Conservation (phyloP, 1,140 invertebrate genomes). For the Drosophila pandora region DNA sequence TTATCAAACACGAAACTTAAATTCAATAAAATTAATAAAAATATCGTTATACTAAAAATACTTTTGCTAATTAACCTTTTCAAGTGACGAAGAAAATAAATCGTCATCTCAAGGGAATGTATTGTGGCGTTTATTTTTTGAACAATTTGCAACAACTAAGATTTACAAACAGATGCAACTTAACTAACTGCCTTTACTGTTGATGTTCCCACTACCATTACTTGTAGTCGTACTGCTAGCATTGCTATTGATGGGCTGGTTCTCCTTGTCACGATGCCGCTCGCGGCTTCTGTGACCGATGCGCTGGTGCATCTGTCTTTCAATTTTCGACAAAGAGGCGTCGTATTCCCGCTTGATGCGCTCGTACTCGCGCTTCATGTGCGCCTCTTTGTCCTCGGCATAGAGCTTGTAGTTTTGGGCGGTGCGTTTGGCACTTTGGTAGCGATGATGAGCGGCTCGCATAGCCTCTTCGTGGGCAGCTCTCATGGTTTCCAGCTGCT, state of each 20-base stretch:
- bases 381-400: constrained; percentile 78
- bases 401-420: constrained; percentile 85
- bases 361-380: constrained; percentile 77
- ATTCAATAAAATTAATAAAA: no score
- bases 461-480: constrained; percentile 64
- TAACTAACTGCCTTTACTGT: not conserved
- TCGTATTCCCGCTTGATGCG: constrained; percentile 77
- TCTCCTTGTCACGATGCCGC: constrained; percentile 50
- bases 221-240: constrained; percentile 2
- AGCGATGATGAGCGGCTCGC: constrained; percentile 84
- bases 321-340: constrained; percentile 68
- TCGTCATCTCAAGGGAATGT: not conserved
- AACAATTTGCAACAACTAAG: constrained; percentile 1
- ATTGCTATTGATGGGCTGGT: constrained; percentile 48
- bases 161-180: not conserved
- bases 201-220: not conserved
- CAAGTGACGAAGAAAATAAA: not conserved
- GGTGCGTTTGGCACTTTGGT: constrained; percentile 85
- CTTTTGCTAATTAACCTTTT: not conserved
- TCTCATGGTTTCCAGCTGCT: constrained; percentile 56
- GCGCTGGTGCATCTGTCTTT: constrained; percentile 61
- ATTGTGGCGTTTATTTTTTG: not conserved
- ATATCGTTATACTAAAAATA: not conserved
- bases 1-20: not conserved
- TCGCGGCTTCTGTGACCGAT: constrained; percentile 59